Percentiles rank a stretch among this genome's conserved stretches.
Evolutionary conservation across 2,888 invertebrate species (phyloP).

Genomic region (Formica aserva): DNA sequence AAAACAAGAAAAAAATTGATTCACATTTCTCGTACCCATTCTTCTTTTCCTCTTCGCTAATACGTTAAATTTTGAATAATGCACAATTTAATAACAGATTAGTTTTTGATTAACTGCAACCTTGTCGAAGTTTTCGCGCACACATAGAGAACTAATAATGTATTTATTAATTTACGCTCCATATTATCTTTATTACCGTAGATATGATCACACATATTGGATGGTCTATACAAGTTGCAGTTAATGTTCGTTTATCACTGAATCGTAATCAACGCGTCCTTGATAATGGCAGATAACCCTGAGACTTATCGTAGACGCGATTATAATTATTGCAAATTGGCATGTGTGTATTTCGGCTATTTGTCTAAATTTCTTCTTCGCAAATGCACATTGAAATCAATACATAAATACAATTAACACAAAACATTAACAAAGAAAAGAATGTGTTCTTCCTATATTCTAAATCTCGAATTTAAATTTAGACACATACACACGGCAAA

Average conservation of each 20-base stretch:
- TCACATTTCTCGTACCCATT: slow-evolving; percentile 16
- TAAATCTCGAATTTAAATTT: slow-evolving; percentile 10
- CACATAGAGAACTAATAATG: not conserved
- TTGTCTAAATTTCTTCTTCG: not conserved
- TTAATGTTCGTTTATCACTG: slow-evolving; percentile 13
- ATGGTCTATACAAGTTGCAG: not conserved
- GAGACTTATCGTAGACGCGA: not conserved
- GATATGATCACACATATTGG: not conserved
- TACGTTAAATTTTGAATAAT: slow-evolving; percentile 30
- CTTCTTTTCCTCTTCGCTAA: not conserved
- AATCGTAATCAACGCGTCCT: slow-evolving; percentile 25
- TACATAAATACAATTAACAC: slow-evolving; percentile 19
- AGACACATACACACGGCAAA: not conserved
- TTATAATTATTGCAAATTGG: slow-evolving; percentile 33
- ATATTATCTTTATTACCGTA: slow-evolving; percentile 20
- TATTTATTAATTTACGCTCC: not conserved
- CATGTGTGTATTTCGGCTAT: not conserved
- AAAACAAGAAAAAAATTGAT: slow-evolving; percentile 14
- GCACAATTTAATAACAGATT: not conserved
- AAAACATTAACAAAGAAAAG: slow-evolving; percentile 1
- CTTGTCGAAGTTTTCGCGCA: slow-evolving; percentile 15
- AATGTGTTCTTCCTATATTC: not conserved
- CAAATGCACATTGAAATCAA: not conserved
- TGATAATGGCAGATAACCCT: slow-evolving; percentile 34
- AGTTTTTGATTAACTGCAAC: not conserved